Percentiles rank a stretch among this genome's conserved stretches.
Evolutionary conservation across 2,888 invertebrate genomes (phyloP).

Genomic region (Agelastica alni): DNA sequence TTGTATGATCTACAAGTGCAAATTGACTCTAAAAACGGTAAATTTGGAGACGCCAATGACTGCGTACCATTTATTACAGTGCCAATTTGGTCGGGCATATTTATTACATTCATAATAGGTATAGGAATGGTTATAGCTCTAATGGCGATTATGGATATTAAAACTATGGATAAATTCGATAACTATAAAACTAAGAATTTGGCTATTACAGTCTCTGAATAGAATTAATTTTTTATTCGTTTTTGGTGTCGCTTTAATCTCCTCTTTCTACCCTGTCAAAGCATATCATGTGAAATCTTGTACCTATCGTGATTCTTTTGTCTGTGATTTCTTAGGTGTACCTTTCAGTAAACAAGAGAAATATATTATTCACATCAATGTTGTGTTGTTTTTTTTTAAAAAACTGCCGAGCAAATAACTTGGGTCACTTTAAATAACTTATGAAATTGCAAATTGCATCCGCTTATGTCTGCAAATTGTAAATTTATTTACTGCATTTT

Average conservation of each 20-base stretch:
- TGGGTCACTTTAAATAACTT: too few relatives aligned
- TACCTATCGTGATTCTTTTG: conserved; percentile 27
- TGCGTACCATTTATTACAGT: conserved; percentile 76
- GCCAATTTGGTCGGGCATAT: conserved; percentile 75
- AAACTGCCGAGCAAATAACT: too few relatives aligned
- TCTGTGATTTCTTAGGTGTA: conserved; percentile 26
- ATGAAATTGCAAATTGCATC: too few relatives aligned
- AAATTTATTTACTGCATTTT: too few relatives aligned
- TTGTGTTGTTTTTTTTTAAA: too few relatives aligned
- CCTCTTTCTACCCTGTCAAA: conserved; percentile 6
- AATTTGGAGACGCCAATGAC: conserved; percentile 67
- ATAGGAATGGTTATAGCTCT: conserved; percentile 69
- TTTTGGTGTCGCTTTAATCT: conserved; percentile 4
- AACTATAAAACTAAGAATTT: conserved; percentile 80
- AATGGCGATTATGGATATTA: conserved; percentile 71
- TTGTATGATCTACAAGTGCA: conserved; percentile 56
- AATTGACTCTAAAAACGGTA: conserved; percentile 50
- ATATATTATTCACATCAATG: too few relatives aligned
- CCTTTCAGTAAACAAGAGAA: too few relatives aligned
- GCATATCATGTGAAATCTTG: conserved; percentile 14
- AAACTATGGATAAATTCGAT: conserved; percentile 82
- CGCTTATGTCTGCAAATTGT: too few relatives aligned
- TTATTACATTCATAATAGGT: conserved; percentile 66
- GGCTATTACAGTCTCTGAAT: conserved; percentile 59
- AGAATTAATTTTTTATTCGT: neutral